Percentiles rank a stretch among this genome's conserved stretches.
Conservation (phyloP, 2,797 vertebrate species). For the Poeciliopsis gracilis region DNA sequence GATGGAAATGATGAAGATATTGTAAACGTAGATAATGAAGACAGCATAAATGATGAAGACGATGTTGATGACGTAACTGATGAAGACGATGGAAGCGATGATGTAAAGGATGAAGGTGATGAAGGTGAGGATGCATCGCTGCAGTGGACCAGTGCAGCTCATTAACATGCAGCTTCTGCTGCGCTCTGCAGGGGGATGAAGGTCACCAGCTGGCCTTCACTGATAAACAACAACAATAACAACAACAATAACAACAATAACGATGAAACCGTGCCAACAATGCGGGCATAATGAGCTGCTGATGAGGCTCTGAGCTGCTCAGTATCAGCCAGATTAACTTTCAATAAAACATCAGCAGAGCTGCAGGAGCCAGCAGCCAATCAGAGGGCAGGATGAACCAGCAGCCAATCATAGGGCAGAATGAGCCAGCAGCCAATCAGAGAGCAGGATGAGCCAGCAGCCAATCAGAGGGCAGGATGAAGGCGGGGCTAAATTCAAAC, state of each 20-base stretch:
- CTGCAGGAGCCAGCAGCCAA: not conserved
- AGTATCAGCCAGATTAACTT: slow-evolving; percentile 9
- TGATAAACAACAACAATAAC: slow-evolving; percentile 28
- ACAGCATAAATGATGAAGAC: not conserved
- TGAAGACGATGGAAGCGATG: not conserved
- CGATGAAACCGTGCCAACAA: not conserved
- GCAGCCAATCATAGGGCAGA: too few species aligned
- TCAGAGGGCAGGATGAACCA: too few species aligned
- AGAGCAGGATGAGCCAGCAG: too few species aligned
- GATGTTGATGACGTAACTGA: not conserved
- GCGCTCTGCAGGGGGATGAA: slow-evolving; percentile 39
- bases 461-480: not conserved
- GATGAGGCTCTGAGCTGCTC: not conserved
- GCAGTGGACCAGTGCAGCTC: slow-evolving; percentile 26
- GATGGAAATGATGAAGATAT: not conserved
- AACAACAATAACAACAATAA: not conserved
- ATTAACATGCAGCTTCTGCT: slow-evolving; percentile 37
- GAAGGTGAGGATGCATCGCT: not conserved
- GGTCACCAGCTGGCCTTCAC: slow-evolving; percentile 29
- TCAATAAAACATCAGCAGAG: slow-evolving; percentile 1
- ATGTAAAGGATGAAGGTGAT: not conserved
- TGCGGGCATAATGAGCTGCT: not conserved
- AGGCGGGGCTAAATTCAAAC: not conserved
- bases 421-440: too few species aligned
- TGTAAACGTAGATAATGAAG: not conserved